A percentile compares a stretch with the other conserved stretches of the same genome.
Conservation (phyloP, 1,140 invertebrate species). For the Goniozus legneri region DNA sequence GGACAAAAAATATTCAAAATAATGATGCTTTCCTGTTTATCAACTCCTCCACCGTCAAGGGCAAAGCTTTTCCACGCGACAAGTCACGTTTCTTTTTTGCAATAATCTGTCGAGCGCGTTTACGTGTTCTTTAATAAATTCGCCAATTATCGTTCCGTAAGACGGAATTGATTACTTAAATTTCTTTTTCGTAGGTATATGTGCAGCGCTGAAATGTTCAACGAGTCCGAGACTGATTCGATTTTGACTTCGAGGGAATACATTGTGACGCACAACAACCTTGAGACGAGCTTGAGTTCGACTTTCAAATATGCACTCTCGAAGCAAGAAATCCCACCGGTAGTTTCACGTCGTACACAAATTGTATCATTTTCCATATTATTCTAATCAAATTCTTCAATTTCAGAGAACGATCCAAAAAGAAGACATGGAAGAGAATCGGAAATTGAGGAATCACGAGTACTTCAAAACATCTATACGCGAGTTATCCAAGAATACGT, state of each 20-base stretch:
- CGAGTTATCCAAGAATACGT: constrained; percentile 53
- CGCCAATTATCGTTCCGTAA: too few relatives aligned
- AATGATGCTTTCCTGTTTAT: too few relatives aligned
- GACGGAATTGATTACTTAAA: too few relatives aligned
- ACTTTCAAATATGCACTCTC: constrained; percentile 45
- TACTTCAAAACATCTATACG: constrained; percentile 59
- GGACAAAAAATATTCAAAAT: too few relatives aligned
- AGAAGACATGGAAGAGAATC: constrained; percentile 55
- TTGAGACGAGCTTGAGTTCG: constrained; percentile 42
- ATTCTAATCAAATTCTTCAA: too few relatives aligned
- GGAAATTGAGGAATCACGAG: constrained; percentile 58
- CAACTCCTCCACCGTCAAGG: too few relatives aligned
- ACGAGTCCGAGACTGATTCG: constrained; percentile 46
- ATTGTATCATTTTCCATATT: too few relatives aligned
- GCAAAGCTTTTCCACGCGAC: too few relatives aligned
- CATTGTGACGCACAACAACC: constrained; percentile 53
- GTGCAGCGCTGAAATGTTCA: constrained; percentile 54
- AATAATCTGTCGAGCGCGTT: too few relatives aligned
- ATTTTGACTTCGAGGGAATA: constrained; percentile 57
- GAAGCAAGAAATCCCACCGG: constrained; percentile 32
- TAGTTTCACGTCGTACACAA: too few relatives aligned
- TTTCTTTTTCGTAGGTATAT: constrained; percentile 54
- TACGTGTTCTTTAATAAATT: too few relatives aligned
- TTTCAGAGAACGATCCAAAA: neutral
- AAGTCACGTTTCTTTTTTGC: too few relatives aligned